Evolutionary conservation across 2,797 vertebrate species (phyloP).

Genomic region (Cirrhinus mrigala): DNA sequence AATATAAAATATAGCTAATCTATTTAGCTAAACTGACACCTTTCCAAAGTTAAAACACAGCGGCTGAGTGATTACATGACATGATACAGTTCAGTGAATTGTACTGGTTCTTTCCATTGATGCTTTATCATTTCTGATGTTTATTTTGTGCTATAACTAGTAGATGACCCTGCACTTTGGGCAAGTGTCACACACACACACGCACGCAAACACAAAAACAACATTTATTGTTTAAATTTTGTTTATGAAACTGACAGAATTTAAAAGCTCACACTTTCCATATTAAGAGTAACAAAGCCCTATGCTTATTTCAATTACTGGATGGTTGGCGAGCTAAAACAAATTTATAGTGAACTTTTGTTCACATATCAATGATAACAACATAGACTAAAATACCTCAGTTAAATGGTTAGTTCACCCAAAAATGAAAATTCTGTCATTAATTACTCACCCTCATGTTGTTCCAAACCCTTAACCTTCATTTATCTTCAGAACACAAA

Average conservation of each 20-base stretch:
- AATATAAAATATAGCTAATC: too few species aligned
- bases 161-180: background rate
- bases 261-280: background rate
- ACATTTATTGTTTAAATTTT: background rate
- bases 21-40: too few species aligned
- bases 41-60: background rate
- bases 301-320: background rate
- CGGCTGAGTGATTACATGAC: background rate
- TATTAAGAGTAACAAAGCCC: background rate
- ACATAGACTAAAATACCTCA: background rate
- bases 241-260: background rate
- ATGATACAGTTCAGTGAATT: background rate
- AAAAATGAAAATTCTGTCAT: too few species aligned
- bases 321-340: background rate
- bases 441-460: too few species aligned
- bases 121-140: background rate
- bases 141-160: constrained; percentile 7
- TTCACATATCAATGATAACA: background rate
- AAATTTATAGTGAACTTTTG: background rate
- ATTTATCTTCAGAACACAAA: too few species aligned
- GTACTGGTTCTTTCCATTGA: background rate
- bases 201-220: too few species aligned
- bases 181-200: too few species aligned
- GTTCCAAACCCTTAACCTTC: too few species aligned
- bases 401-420: too few species aligned